These are phyloP conservation scores for Acrobasis repandana DNA, from an alignment of 2,888 invertebrate species.

Conservation along the genomic window DNA sequence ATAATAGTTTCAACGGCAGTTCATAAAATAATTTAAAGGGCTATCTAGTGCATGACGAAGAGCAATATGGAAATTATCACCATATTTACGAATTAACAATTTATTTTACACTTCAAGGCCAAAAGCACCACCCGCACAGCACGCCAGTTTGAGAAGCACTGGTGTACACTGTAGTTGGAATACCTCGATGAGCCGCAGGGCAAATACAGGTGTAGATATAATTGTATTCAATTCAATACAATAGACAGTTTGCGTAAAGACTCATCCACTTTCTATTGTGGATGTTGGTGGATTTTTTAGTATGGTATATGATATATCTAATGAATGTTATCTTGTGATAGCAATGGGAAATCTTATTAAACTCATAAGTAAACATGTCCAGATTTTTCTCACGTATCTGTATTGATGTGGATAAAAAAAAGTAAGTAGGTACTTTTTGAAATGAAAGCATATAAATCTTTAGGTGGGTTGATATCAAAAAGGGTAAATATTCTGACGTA, in stretches of 20 bases:
- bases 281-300: neutral
- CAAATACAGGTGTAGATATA: conserved; percentile 67
- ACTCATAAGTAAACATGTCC: neutral
- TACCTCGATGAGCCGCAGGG: conserved; percentile 36
- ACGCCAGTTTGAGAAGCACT: neutral
- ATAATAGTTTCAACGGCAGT: too few relatives aligned
- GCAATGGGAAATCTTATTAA: neutral
- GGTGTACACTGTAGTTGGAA: neutral
- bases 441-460: too few relatives aligned
- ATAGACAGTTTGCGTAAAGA: conserved; percentile 7
- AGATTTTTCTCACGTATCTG: neutral
- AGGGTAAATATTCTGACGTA: too few relatives aligned
- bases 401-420: too few relatives aligned
- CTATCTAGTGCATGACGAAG: too few relatives aligned
- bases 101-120: too few relatives aligned
- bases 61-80: too few relatives aligned
- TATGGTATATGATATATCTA: neutral
- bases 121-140: too few relatives aligned
- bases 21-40: too few relatives aligned
- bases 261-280: conserved; percentile 2
- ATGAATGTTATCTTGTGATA: conserved; percentile 8
- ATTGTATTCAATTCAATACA: conserved; percentile 24
- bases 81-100: too few relatives aligned
- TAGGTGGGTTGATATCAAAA: too few relatives aligned
- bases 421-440: too few relatives aligned